Evolutionary conservation across 2,797 vertebrate species (phyloP), one percentile per base, ranked within the genome.

Genomic region (Microhierax caerulescens): DNA sequence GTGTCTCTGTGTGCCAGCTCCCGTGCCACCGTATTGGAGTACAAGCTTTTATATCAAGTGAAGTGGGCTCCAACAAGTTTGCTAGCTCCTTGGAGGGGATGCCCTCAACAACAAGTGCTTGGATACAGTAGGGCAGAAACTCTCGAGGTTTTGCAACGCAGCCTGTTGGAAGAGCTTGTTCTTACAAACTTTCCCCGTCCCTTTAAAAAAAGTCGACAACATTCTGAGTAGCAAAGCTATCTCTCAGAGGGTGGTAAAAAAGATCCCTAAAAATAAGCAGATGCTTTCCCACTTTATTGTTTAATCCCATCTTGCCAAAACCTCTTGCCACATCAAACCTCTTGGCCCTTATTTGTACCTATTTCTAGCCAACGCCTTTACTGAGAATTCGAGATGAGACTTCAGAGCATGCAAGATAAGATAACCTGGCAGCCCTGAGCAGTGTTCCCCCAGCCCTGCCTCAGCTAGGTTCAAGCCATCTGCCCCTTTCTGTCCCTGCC

Each of bases 1-100:
- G 98, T 98, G 59, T 69, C 32, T 77, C 19, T 56, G 32, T 15
- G 32, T n/a, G 50, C 57, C 93, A 78, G 47, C 70, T 76, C 30
- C 28, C 4, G 0, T 48, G 76, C 32, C 24, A 10, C 32, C 3
- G 3, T 30, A 24, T 65, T 20, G 67, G 50, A 17, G n/a, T 24
- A 21, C 5, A 13, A 36, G 63, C 23, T 73, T 69, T 84, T 48
- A 2, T 22, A 34, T 57, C 53, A 4, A 59, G 8, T 28, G 50
- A 51, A 37, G 45, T 1, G 3, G 50, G 14, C 28, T 88, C 47
- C 77, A 20, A 2, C 74, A 88, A 20, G 24, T 7, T 21, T 14
- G 5, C 19, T 37, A 1, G 12, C 37, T 75, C 8, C 28, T 79
- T 45, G 11, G 43, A 68, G 32, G 50, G 21, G 16, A 5, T 82